Percentiles rank a stretch among this genome's conserved stretches.
phyloP scores from a whole-genome alignment of 1,140 invertebrate genomes.

The Holotrichia oblita region DNA sequence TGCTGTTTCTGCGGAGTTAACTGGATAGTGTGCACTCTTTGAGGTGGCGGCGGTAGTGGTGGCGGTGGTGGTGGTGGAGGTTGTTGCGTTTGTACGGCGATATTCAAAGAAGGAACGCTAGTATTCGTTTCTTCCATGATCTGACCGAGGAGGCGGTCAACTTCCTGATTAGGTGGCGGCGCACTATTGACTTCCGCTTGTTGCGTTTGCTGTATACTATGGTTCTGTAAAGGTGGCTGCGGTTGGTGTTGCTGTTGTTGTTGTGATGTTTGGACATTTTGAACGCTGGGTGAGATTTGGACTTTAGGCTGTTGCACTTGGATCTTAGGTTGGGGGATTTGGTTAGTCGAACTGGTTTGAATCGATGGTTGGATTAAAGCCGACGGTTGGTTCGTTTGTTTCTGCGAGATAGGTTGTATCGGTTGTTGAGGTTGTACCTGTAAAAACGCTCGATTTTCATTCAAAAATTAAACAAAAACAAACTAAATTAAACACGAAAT shows the following conservation, averaged over 20 bases:
- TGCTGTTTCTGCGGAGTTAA: constrained; percentile 69
- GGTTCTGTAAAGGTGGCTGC: constrained; percentile 39
- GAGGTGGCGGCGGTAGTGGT: constrained; percentile 52
- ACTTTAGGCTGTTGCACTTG: constrained; percentile 15
- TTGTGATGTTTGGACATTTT: constrained; percentile 3
- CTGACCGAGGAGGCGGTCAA: constrained; percentile 63
- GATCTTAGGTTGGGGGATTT: constrained; percentile 1
- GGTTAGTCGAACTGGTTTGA: constrained; percentile 41
- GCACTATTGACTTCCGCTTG: constrained; percentile 30
- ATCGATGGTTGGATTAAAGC: constrained; percentile 47
- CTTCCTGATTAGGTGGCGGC: constrained; percentile 56
- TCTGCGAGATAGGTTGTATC: constrained; percentile 22
- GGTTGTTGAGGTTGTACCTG: constrained; percentile 36
- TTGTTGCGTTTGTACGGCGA: constrained; percentile 31
- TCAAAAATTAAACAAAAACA: no score
- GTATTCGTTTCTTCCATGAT: constrained; percentile 59
- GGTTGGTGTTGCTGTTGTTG: constrained; percentile 17
- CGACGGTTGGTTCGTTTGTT: constrained; percentile 15
- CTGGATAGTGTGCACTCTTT: constrained; percentile 68
- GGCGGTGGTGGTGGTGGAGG: constrained; percentile 16
- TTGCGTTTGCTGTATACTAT: constrained; percentile 35
- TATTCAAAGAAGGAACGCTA: not conserved
- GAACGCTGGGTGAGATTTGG: not conserved
- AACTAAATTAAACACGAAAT: no score
- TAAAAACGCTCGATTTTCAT: not conserved